Conservation (phyloP, 1,140 invertebrate species). For the Yoshiicerus persimilis region DNA sequence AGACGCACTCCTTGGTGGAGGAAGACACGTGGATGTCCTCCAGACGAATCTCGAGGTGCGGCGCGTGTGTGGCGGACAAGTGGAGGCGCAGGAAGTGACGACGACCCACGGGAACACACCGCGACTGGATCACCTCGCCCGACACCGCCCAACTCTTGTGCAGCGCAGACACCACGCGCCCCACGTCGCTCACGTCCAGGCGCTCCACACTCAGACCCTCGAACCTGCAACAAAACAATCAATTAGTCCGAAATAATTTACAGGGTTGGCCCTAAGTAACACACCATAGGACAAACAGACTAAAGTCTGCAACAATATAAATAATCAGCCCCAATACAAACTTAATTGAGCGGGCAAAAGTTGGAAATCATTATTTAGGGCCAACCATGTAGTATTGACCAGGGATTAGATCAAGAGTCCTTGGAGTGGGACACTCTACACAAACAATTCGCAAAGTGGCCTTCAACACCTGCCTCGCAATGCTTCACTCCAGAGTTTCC, state of each 20-base stretch:
- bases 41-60: constrained; percentile 33
- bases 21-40: constrained; percentile 43
- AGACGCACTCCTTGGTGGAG: constrained; percentile 46
- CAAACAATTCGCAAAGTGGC: background rate
- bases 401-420: background rate
- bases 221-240: constrained; percentile 34
- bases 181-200: constrained; percentile 38
- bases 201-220: constrained; percentile 37
- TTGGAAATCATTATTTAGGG: background rate
- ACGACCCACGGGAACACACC: constrained; percentile 44
- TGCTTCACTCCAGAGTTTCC: too few relatives aligned
- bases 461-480: background rate
- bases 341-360: too few relatives aligned
- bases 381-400: background rate
- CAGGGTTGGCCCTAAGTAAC: background rate
- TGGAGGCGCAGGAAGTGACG: constrained; percentile 46
- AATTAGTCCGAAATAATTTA: background rate
- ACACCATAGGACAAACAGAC: too few relatives aligned
- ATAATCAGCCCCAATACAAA: too few relatives aligned
- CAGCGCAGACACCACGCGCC: constrained; percentile 41
- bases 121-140: constrained; percentile 45
- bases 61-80: constrained; percentile 35
- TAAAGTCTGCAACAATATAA: too few relatives aligned
- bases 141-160: constrained; percentile 48
- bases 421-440: background rate